phyloP scores from a whole-genome alignment of 2,888 invertebrate species.

The Dolichopus griseipennis region DNA sequence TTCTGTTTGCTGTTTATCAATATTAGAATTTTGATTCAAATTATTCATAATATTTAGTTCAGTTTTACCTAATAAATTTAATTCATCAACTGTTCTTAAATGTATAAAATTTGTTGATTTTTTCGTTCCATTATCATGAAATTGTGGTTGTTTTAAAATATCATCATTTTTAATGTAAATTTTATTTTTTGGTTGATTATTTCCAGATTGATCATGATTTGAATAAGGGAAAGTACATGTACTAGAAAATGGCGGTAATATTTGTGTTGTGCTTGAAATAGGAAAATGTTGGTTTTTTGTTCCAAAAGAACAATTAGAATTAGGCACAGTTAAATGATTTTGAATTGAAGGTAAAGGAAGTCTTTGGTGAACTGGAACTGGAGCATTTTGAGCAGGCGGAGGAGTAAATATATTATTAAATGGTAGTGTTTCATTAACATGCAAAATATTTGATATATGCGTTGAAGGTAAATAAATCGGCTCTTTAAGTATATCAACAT shows the following conservation, averaged over 20 bases:
- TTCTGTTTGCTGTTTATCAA: conserved; percentile 10
- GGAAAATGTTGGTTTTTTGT: conserved; percentile 6
- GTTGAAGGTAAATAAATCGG: conserved; percentile 33
- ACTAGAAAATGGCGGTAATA: conserved; percentile 20
- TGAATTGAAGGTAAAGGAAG: conserved; percentile 21
- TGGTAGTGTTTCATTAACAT: conserved; percentile 19
- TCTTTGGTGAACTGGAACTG: conserved; percentile 25
- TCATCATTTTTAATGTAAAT: conserved; percentile 39
- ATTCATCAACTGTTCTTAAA: conserved; percentile 40
- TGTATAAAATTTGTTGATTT: conserved; percentile 35
- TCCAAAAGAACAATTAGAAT: conserved; percentile 13
- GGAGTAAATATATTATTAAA: conserved; percentile 16
- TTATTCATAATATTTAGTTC: conserved; percentile 40
- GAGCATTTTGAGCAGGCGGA: conserved; percentile 1
- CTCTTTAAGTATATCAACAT: conserved; percentile 40
- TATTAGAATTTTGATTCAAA: conserved; percentile 27
- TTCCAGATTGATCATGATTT: conserved; percentile 14
- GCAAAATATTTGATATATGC: conserved; percentile 24
- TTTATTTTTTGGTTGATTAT: conserved; percentile 30
- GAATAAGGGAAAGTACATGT: conserved; percentile 19
- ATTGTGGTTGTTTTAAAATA: conserved; percentile 33
- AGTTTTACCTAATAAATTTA: conserved; percentile 41
- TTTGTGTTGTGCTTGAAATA: conserved; percentile 13
- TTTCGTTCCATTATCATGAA: conserved; percentile 26
- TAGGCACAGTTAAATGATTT: conserved; percentile 14